Base-by-base conservation (phyloP, 2,888 invertebrate species). In the Lithophane leautieri region DNA sequence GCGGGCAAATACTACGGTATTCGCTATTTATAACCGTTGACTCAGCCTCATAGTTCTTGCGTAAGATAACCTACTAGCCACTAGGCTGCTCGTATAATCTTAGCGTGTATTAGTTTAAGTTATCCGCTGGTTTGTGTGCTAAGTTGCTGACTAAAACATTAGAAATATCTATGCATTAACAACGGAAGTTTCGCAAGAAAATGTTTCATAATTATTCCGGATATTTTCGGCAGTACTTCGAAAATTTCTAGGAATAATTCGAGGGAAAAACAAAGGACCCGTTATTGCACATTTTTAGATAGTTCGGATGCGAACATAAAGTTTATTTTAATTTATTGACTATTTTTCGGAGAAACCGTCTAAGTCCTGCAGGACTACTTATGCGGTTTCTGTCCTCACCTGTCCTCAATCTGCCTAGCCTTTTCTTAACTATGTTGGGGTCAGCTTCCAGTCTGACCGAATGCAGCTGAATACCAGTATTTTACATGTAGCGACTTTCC, bases 31-130 rank as follows among this genome's bases (percentile, higher is more conserved):
- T 74, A 80, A 40, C 50, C 34, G 34, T 40, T 80, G 81, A 74
- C 12, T 84, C 81, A 81, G 76, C 19, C 77, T 63, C 62, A 11
- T 16, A 52, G 76, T 12, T 44, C 69, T 81, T 80, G 84, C 62
- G 75, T 50, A 84, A 81, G 74, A 74, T 80, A 80, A 63, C 70
- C 67, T 52, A 70, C 40, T 56, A 16, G 16, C 62, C 50, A 70
- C 28, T 52, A 16, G 14, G 44, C 22, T 52, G 3, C 8, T 4
- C 16, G 50, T 28, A 44, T 79, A 68, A 80, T 84, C 81, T 70
- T 9, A 52, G 28, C 25, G 56, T 34, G 58, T 70, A 70, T 80
- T 84, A 63, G 74, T 50, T 79, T 70, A 52, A 56, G 63, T 70
- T 73, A 83, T 73, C 66, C 47, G 2, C 34, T 28, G 42, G 82